These are phyloP conservation scores for Aleiodes sp. DNA, from an alignment of 1,140 invertebrate genomes.

Conservation along the genomic window DNA sequence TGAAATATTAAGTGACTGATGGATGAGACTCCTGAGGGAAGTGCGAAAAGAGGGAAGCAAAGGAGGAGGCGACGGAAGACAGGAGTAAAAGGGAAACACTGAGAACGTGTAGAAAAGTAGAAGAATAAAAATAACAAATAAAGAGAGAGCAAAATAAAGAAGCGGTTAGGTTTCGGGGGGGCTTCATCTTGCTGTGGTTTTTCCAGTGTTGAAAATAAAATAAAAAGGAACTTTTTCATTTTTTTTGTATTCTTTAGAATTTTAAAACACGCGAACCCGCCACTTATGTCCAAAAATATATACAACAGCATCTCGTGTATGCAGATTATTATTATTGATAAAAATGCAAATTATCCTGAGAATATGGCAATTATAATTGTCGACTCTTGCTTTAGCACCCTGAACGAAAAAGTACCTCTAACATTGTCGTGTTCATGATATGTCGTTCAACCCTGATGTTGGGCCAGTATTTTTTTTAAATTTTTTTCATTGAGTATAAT, in stretches of 20 bases:
- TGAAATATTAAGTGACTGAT: constrained; percentile 66
- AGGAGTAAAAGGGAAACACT: constrained; percentile 38
- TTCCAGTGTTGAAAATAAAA: too few relatives aligned
- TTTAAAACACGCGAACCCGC: constrained; percentile 4
- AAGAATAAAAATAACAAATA: background rate
- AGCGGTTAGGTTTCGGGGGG: constrained; percentile 3
- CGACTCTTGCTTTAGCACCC: background rate
- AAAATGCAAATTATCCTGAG: constrained; percentile 3
- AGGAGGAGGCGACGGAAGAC: constrained; percentile 34
- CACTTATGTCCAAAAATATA: constrained; percentile 12
- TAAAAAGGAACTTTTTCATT: too few relatives aligned
- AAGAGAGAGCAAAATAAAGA: background rate
- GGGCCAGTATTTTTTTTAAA: background rate
- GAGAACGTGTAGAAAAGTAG: constrained; percentile 27
- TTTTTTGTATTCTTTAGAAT: constrained; percentile 1
- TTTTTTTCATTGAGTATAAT: background rate
- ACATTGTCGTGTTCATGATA: background rate
- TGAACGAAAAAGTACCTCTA: background rate
- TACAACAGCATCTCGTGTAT: constrained; percentile 5
- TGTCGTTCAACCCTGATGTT: background rate
- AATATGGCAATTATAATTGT: constrained; percentile 12
- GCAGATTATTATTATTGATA: constrained; percentile 9
- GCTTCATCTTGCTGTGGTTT: background rate
- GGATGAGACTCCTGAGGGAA: constrained; percentile 59
- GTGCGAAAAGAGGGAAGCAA: constrained; percentile 29